Conservation (phyloP, 1,140 invertebrate species). For the Drosophila repleta region DNA sequence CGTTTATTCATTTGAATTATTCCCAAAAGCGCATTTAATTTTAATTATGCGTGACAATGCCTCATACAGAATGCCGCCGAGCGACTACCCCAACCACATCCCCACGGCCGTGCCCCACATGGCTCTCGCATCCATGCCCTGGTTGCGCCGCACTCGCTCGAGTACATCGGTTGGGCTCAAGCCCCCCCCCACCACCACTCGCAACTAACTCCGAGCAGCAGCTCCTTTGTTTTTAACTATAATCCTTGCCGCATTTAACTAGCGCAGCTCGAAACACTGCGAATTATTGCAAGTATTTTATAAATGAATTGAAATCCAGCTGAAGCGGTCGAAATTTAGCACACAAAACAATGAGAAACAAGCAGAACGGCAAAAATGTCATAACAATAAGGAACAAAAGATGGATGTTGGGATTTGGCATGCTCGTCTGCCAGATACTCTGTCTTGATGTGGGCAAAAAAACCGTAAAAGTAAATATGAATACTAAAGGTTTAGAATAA, state of each 20-base stretch:
- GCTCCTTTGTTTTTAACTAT: constrained; percentile 1
- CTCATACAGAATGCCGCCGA: constrained; percentile 61
- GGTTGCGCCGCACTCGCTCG: constrained; percentile 39
- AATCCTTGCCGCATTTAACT: background rate
- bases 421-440: background rate
- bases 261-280: background rate
- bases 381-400: constrained; percentile 44
- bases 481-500: too few species aligned
- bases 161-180: constrained; percentile 3
- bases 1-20: constrained; percentile 83
- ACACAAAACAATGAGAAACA: constrained; percentile 14
- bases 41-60: constrained; percentile 83
- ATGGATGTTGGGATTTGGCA: background rate
- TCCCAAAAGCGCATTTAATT: constrained; percentile 83
- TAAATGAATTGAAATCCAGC: constrained; percentile 28
- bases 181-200: too few species aligned
- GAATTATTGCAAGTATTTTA: constrained; percentile 2
- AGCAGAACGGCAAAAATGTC: constrained; percentile 17
- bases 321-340: constrained; percentile 29
- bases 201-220: constrained; percentile 2
- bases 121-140: background rate
- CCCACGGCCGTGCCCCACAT: background rate
- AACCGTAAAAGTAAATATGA: too few species aligned
- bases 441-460: too few species aligned
- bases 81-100: background rate